phyloP scores from a whole-genome alignment of 2,797 vertebrate species.

The Lemur catta region DNA sequence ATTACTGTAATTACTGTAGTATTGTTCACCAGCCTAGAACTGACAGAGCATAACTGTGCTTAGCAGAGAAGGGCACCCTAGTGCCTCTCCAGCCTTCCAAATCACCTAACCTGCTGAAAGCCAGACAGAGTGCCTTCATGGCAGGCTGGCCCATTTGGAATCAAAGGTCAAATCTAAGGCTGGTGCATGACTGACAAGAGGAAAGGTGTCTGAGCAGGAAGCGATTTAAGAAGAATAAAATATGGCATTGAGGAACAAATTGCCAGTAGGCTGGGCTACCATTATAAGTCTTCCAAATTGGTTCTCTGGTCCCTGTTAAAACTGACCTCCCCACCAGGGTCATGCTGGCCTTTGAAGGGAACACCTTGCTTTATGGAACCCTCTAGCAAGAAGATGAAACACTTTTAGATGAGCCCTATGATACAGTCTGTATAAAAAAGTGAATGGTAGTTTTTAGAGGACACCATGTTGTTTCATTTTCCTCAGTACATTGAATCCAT shows the following conservation, averaged over 20 bases:
- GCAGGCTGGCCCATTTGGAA: background rate
- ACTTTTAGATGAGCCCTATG: background rate
- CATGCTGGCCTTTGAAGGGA: background rate
- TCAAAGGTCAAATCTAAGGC: background rate
- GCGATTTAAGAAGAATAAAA: background rate
- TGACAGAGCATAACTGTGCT: background rate
- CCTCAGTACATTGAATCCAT: background rate
- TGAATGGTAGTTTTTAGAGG: background rate
- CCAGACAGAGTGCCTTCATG: background rate
- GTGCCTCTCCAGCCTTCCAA: background rate
- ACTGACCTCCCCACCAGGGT: background rate
- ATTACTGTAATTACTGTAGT: background rate
- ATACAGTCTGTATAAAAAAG: background rate
- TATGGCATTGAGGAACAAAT: background rate
- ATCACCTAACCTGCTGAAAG: background rate
- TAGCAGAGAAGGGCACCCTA: background rate
- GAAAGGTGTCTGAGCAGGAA: background rate
- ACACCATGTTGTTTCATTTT: background rate
- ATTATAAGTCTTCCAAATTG: background rate
- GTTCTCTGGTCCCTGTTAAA: background rate
- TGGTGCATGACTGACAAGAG: background rate
- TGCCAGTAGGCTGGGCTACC: background rate
- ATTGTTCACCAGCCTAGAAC: background rate
- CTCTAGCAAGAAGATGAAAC: constrained; percentile 34
- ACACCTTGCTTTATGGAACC: constrained; percentile 1